Percentiles rank a stretch among this genome's conserved stretches.
Evolutionary conservation across 2,113 vertebrate species (phyloP).

Genomic region (Psittacus erithacus): DNA sequence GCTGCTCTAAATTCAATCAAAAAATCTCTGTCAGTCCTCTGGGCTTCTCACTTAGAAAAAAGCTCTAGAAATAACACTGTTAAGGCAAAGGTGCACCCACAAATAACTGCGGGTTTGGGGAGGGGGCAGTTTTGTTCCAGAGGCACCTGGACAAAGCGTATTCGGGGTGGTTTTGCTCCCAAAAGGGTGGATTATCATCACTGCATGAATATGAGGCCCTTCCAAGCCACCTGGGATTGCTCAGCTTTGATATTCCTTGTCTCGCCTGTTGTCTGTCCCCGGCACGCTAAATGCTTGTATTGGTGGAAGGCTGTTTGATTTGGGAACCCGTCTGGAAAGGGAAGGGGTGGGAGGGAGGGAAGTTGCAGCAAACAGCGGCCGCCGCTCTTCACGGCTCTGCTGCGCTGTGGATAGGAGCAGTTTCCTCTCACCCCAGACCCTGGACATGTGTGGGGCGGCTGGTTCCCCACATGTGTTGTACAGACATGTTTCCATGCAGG

Average conservation of each 20-base stretch:
- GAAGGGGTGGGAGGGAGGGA: neutral
- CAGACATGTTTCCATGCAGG: neutral
- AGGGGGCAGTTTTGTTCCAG: neutral
- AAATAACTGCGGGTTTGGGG: neutral
- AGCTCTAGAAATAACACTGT: neutral
- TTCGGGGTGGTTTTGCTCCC: neutral
- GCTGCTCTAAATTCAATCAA: neutral
- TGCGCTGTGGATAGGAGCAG: accelerated
- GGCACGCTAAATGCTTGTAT: neutral
- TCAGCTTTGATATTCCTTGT: neutral
- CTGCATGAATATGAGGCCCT: neutral
- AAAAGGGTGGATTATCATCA: neutral
- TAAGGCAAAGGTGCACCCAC: neutral
- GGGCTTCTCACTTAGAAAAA: neutral
- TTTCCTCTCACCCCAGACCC: neutral
- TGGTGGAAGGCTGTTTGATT: neutral
- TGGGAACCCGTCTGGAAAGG: neutral
- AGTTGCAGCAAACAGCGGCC: accelerated
- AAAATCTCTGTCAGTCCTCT: neutral
- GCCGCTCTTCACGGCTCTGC: neutral
- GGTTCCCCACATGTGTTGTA: conserved; percentile 4
- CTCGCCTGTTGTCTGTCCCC: neutral
- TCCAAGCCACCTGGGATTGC: neutral
- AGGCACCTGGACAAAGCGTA: neutral
- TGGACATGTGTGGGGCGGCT: neutral